Conservation (phyloP, 1,140 invertebrate species). For the Mamestra configurata region DNA sequence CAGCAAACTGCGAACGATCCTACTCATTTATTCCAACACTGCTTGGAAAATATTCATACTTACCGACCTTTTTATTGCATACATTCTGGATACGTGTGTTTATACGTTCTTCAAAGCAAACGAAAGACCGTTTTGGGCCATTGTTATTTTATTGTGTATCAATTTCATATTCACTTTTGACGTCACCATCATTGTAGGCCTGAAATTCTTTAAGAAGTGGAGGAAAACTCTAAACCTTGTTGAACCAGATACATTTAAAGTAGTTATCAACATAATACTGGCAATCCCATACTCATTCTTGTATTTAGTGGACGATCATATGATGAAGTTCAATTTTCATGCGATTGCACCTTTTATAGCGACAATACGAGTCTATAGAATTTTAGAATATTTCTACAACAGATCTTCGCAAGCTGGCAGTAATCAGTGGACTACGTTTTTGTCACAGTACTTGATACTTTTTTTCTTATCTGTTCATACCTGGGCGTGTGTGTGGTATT, state of each 20-base stretch:
- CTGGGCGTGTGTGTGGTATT: conserved; percentile 81
- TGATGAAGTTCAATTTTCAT: conserved; percentile 67
- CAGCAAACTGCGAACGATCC: conserved; percentile 70
- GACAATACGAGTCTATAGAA: conserved; percentile 74
- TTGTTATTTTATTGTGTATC: conserved; percentile 70
- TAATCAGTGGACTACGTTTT: conserved; percentile 84
- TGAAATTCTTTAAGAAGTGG: conserved; percentile 81
- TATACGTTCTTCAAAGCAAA: conserved; percentile 74
- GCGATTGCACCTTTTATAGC: conserved; percentile 75
- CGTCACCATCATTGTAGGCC: conserved; percentile 72
- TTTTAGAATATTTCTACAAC: conserved; percentile 79
- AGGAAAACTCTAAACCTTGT: conserved; percentile 80
- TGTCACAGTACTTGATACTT: conserved; percentile 80
- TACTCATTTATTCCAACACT: conserved; percentile 76
- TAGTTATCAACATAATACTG: conserved; percentile 76
- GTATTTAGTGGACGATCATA: conserved; percentile 68
- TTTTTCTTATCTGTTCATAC: conserved; percentile 81
- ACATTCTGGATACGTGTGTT: conserved; percentile 75
- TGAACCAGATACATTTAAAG: conserved; percentile 72
- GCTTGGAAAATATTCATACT: conserved; percentile 78
- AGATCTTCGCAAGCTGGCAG: conserved; percentile 82
- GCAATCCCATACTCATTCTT: conserved; percentile 77
- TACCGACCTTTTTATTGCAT: conserved; percentile 70
- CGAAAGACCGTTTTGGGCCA: conserved; percentile 68
- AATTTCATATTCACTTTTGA: conserved; percentile 76